Percentiles rank a stretch among this genome's conserved stretches.
Conservation (phyloP, 1,140 invertebrate species). For the Oncopodura yosiiana region DNA sequence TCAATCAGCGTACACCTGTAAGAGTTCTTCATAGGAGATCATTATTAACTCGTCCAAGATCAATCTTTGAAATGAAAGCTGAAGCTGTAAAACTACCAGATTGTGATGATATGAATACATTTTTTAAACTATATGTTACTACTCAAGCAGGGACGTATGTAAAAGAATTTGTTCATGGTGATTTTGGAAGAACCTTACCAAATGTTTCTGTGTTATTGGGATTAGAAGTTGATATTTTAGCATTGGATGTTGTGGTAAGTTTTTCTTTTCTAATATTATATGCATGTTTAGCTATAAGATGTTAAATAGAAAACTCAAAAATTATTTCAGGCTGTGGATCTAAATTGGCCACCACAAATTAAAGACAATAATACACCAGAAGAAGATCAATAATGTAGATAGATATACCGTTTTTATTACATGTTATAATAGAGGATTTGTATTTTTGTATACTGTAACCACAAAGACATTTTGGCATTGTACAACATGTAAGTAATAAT, state of each 20-base stretch:
- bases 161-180: constrained; percentile 91
- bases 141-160: constrained; percentile 93
- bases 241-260: constrained; percentile 62
- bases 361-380: too few species aligned
- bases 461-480: too few species aligned
- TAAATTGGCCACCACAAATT: constrained; percentile 25
- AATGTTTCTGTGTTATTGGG: constrained; percentile 50
- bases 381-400: too few species aligned
- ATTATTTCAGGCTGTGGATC: constrained; percentile 13
- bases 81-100: constrained; percentile 29
- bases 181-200: constrained; percentile 71
- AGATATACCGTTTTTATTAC: too few species aligned
- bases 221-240: constrained; percentile 54
- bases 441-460: too few species aligned
- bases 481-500: too few species aligned
- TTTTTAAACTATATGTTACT: constrained; percentile 58
- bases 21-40: constrained; percentile 66
- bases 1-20: constrained; percentile 65
- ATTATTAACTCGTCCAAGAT: constrained; percentile 51
- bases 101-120: constrained; percentile 39
- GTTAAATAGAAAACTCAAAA: not conserved
- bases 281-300: not conserved
- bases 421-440: too few species aligned
- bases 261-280: not conserved
- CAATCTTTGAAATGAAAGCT: constrained; percentile 26